Evolutionary conservation across 2,888 invertebrate species (phyloP).

Genomic region (Silvanus unidentatus): DNA sequence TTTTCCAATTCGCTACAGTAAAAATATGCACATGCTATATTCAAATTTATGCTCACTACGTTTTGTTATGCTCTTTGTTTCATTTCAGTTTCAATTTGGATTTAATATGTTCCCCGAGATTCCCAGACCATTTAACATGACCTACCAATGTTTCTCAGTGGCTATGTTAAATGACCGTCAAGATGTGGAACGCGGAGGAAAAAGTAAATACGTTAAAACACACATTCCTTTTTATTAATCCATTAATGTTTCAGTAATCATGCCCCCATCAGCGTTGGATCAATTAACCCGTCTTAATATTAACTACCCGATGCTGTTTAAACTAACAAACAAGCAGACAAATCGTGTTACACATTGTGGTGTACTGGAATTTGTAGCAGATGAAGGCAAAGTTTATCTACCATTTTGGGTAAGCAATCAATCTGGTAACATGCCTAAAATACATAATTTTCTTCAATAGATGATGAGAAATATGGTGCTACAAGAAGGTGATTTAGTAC

Average conservation of each 20-base stretch:
- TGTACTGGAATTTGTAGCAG: constrained; percentile 96
- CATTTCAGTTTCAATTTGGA: constrained; percentile 67
- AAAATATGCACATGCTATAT: no score
- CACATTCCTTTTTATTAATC: constrained; percentile 1
- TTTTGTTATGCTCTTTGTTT: not conserved
- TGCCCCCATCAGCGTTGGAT: constrained; percentile 96
- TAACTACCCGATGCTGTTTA: constrained; percentile 98
- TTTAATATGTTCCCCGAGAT: constrained; percentile 86
- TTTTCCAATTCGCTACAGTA: no score
- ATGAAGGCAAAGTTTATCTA: constrained; percentile 95
- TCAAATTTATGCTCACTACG: no score
- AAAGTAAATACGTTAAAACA: constrained; percentile 59
- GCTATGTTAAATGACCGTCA: constrained; percentile 91
- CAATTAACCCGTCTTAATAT: constrained; percentile 88
- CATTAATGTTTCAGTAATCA: constrained; percentile 70
- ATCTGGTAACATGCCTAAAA: no score
- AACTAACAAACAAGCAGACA: constrained; percentile 80
- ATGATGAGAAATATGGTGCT: constrained; percentile 52
- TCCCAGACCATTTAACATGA: constrained; percentile 72
- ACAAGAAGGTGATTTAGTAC: constrained; percentile 82
- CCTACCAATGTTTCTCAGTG: constrained; percentile 88
- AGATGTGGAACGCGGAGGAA: constrained; percentile 93
- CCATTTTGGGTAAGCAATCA: constrained; percentile 83
- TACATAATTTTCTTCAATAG: constrained; percentile 17
- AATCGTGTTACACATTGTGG: constrained; percentile 89